Conservation (phyloP, 2,888 invertebrate species). For the Buathra laborator region DNA sequence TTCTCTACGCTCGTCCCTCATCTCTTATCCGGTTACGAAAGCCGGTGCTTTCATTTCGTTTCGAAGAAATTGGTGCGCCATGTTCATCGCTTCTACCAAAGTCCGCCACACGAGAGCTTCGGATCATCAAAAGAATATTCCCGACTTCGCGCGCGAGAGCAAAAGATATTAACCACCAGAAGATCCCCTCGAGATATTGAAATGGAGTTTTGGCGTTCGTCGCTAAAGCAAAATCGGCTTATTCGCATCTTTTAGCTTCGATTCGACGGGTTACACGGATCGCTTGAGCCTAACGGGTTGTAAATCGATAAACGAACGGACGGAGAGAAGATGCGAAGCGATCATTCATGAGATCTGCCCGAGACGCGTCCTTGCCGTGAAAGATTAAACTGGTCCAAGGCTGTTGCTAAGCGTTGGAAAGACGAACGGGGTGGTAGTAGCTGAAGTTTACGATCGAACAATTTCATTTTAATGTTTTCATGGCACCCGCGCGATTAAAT, state of each 20-base stretch:
- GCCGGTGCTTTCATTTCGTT: not conserved
- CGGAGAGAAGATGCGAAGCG: constrained; percentile 38
- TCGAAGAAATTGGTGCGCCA: constrained; percentile 5
- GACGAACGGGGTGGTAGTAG: not conserved
- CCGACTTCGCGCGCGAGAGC: constrained; percentile 2
- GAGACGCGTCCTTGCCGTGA: constrained; percentile 6
- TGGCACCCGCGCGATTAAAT: no score
- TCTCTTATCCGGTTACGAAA: not conserved
- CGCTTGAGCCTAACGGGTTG: constrained; percentile 52
- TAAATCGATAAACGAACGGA: constrained; percentile 50
- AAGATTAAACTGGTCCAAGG: constrained; percentile 32
- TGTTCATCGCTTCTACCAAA: not conserved
- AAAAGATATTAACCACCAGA: not conserved
- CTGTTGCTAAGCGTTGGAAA: not conserved
- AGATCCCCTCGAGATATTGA: constrained; percentile 26
- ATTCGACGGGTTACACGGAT: constrained; percentile 46
- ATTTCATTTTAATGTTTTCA: no score
- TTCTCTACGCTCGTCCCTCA: not conserved
- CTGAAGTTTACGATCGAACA: no score
- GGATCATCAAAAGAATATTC: constrained; percentile 43
- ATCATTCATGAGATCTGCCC: constrained; percentile 30
- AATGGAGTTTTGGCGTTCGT: not conserved
- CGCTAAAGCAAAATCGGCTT: not conserved
- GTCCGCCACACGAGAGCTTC: not conserved
- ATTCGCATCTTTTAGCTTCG: constrained; percentile 8